Conservation (phyloP, 2,797 vertebrate species). For the Enteromius paludinosus region DNA sequence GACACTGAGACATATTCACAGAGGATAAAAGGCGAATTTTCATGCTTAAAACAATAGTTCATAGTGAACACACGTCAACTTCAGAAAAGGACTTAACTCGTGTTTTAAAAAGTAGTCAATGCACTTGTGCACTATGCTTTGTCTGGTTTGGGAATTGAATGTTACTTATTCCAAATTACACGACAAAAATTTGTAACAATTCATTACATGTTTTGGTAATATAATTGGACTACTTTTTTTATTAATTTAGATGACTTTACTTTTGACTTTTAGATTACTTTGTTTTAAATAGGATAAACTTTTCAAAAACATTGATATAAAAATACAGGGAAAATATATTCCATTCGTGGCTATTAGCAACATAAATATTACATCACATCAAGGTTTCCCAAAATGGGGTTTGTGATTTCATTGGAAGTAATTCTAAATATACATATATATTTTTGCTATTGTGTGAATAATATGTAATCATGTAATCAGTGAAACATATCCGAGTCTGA, state of each 20-base stretch:
- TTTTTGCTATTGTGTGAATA: background rate
- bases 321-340: background rate
- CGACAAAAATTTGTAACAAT: no score
- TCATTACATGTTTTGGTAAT: no score
- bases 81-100: background rate
- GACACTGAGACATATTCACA: background rate
- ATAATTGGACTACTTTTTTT: no score
- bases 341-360: background rate
- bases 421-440: background rate
- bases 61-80: no score
- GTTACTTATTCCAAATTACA: no score
- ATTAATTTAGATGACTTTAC: no score
- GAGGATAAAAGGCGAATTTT: background rate
- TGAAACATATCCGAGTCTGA: background rate
- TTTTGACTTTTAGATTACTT: no score
- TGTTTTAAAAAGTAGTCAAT: background rate
- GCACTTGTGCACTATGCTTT: background rate
- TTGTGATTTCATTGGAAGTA: background rate
- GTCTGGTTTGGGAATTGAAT: background rate
- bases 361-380: background rate
- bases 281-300: background rate
- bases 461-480: background rate
- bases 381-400: background rate
- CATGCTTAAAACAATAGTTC: background rate
- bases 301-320: background rate